Base-by-base conservation (phyloP, 1,140 invertebrate genomes). In the Pseudomyrmex cubaensis region DNA sequence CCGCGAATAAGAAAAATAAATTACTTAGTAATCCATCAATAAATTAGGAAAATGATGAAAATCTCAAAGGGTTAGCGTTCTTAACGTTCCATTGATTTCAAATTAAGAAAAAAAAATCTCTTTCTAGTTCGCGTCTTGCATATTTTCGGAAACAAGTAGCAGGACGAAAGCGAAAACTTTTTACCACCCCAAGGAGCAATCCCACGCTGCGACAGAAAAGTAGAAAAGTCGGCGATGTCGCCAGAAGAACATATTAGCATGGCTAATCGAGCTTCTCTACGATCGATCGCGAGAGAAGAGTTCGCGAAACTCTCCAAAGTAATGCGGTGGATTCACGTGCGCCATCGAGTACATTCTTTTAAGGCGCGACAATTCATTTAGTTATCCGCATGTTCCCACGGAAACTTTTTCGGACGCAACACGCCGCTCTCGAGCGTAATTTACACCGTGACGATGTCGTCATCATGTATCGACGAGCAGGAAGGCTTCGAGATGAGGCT, bases 191-290 rank as follows among this genome's bases (percentile, higher is more conserved):
- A 82, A 74, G 50, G 9, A 50, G 62, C 10, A 62, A 82, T 82
- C 56, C 35, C 48, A 56, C 35, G 56, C 50, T 77, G 17, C 50
- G 57, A 82, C 48, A 12, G 48, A 59, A 75, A 62, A 17, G 59
- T 48, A 12, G 10, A 17, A 61, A 76, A 75, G 61, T 50, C 57
- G 17, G 20, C 46, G 13, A 88, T 89, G 73, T 90, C 86, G 86
- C 72, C 67, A 69, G 74, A 82, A 85, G 80, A 84, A 90, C 85
- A 76, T 91, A 90, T 90, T 89, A 91, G 90, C 89, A 89, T 90
- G 67, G 88, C 85, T 90, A 91, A 91, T 90, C 88, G 89, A 87
- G 90, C 57, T 59, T 44, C 62, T 77, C 50, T 20, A 46, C 63
- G 57, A 78, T 78, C 76, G 66, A 72, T 20, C 12, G 61, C n/a